phyloP scores from a whole-genome alignment of 1,140 invertebrate genomes.

The Spodoptera litura region DNA sequence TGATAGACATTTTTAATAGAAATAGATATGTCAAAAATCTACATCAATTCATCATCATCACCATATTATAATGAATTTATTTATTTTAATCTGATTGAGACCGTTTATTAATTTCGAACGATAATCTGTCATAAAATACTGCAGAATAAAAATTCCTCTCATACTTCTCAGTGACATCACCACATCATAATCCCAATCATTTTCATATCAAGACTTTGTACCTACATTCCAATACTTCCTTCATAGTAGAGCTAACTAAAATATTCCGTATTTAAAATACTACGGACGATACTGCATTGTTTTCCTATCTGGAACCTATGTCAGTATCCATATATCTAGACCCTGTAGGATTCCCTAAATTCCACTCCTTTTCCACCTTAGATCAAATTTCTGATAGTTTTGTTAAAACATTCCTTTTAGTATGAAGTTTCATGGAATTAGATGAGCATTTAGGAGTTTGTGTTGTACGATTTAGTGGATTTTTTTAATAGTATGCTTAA shows the following conservation, averaged over 20 bases:
- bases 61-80: too few species aligned
- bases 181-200: background rate
- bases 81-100: too few species aligned
- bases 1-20: too few species aligned
- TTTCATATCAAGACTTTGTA: background rate
- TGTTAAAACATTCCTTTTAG: slow-evolving; percentile 21
- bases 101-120: too few species aligned
- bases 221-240: background rate
- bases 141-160: too few species aligned
- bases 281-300: slow-evolving; percentile 32
- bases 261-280: slow-evolving; percentile 36
- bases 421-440: slow-evolving; percentile 7
- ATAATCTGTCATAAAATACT: background rate
- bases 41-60: too few species aligned
- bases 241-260: background rate
- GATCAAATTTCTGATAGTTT: slow-evolving; percentile 38
- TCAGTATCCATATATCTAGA: slow-evolving; percentile 29
- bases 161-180: too few species aligned
- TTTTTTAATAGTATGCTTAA: too few species aligned
- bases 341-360: slow-evolving; percentile 32
- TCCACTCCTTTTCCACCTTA: slow-evolving; percentile 9
- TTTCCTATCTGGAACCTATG: slow-evolving; percentile 9
- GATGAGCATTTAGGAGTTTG: background rate
- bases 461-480: background rate
- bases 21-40: too few species aligned